phyloP scores from a whole-genome alignment of 2,888 invertebrate species.

The Philereme vetulata region DNA sequence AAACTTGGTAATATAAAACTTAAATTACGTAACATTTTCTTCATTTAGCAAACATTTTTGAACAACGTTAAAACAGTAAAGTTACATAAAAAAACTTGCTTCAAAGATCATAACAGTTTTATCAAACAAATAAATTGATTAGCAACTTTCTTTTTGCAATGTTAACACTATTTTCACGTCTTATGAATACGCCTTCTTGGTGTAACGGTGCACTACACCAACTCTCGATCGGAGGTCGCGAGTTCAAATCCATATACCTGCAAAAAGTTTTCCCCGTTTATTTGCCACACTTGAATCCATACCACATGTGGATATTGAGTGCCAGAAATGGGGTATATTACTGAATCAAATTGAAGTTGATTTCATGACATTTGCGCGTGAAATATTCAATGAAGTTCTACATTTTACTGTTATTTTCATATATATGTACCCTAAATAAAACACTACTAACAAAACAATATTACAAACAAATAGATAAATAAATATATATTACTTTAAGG shows the following conservation, averaged over 20 bases:
- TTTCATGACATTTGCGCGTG: slow-evolving; percentile 45
- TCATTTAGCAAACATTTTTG: no score
- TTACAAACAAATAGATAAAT: no score
- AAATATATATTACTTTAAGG: no score
- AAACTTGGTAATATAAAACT: no score
- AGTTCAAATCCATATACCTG: slow-evolving; percentile 58
- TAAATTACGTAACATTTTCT: no score
- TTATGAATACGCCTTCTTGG: slow-evolving; percentile 33
- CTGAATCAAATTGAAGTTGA: slow-evolving; percentile 69
- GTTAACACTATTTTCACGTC: slow-evolving; percentile 25
- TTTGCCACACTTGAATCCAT: slow-evolving; percentile 79
- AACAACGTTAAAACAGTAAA: no score
- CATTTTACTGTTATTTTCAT: slow-evolving; percentile 43
- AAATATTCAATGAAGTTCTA: slow-evolving; percentile 67
- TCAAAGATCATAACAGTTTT: no score
- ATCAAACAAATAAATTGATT: background rate
- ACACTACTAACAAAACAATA: no score
- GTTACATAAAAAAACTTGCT: no score
- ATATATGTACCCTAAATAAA: background rate
- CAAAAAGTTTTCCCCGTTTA: slow-evolving; percentile 62
- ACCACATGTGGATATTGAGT: slow-evolving; percentile 68
- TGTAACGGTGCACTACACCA: slow-evolving; percentile 30
- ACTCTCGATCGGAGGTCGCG: slow-evolving; percentile 28
- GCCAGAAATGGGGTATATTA: slow-evolving; percentile 71
- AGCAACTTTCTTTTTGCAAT: background rate